Conservation (phyloP, 2,113 vertebrate genomes). For the Micronycteris hirsuta region DNA sequence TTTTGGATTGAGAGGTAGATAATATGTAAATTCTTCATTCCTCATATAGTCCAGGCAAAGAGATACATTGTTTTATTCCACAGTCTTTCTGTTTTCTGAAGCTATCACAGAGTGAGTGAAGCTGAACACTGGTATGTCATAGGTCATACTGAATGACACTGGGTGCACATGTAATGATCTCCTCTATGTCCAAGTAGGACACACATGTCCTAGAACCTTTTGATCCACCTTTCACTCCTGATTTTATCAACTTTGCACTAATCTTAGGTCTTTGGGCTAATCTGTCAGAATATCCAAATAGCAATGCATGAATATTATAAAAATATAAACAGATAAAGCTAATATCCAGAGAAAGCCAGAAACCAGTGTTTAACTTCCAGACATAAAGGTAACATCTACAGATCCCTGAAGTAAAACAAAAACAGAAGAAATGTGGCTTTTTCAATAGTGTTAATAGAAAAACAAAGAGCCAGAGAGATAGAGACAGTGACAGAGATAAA, state of each 20-base stretch:
- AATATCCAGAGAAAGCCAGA: background rate
- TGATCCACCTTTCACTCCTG: background rate
- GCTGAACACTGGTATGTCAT: background rate
- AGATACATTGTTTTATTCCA: background rate
- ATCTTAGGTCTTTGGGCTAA: background rate
- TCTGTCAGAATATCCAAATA: background rate
- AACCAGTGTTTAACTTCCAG: background rate
- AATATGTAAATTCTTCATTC: background rate
- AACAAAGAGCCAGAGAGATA: background rate
- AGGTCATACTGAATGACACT: background rate
- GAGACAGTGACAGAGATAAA: background rate
- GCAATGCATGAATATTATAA: background rate
- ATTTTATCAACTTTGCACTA: background rate
- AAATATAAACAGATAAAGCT: background rate
- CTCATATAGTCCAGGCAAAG: background rate
- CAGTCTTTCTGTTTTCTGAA: background rate
- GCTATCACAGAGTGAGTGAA: background rate
- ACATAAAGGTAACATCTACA: background rate
- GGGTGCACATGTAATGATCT: background rate
- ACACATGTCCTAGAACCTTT: background rate
- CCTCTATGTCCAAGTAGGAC: background rate
- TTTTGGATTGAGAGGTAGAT: background rate
- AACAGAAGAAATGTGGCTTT: background rate
- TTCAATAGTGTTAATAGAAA: background rate
- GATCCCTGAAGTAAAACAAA: background rate